A percentile compares a stretch with the other conserved stretches of the same genome.
phyloP scores from a whole-genome alignment of 92 coral and sea anemone species.

The Porites cylindrica region DNA sequence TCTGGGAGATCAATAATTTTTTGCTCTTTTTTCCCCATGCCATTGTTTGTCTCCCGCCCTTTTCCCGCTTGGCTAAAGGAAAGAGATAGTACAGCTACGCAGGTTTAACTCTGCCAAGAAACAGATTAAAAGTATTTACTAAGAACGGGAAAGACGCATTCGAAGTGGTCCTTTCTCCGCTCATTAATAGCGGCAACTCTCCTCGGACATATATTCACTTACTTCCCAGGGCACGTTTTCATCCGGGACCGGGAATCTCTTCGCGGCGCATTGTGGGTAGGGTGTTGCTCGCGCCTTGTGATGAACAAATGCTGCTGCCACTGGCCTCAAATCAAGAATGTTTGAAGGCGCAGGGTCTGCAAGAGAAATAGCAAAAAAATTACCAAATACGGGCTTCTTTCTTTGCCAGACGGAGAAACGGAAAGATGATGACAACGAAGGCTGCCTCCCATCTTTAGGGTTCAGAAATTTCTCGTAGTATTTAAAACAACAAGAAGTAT shows the following conservation, averaged over 20 bases:
- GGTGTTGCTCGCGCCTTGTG: slow-evolving; percentile 96
- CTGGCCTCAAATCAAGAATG: slow-evolving; percentile 51
- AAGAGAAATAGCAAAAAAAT: not conserved
- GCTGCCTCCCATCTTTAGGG: too few relatives aligned
- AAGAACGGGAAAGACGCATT: not conserved
- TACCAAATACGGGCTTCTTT: not conserved
- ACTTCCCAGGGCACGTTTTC: slow-evolving; percentile 93
- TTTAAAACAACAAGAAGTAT: too few relatives aligned
- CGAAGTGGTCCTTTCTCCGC: not conserved
- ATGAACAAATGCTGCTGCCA: slow-evolving; percentile 75
- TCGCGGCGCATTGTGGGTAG: slow-evolving; percentile 87
- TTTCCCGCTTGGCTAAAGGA: too few relatives aligned
- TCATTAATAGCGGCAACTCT: not conserved
- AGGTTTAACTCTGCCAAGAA: too few relatives aligned
- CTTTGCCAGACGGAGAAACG: not conserved
- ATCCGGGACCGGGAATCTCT: slow-evolving; percentile 83
- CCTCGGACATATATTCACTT: slow-evolving; percentile 4
- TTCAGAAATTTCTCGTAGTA: too few relatives aligned
- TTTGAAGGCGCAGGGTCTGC: slow-evolving; percentile 19
- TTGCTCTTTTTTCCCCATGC: too few relatives aligned
- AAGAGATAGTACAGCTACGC: too few relatives aligned
- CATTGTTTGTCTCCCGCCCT: too few relatives aligned
- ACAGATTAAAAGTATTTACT: not conserved
- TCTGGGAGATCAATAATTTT: too few relatives aligned
- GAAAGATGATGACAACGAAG: too few relatives aligned